Base-by-base conservation (phyloP, 2,888 invertebrate species). In the Ypsolopha scabrella region DNA sequence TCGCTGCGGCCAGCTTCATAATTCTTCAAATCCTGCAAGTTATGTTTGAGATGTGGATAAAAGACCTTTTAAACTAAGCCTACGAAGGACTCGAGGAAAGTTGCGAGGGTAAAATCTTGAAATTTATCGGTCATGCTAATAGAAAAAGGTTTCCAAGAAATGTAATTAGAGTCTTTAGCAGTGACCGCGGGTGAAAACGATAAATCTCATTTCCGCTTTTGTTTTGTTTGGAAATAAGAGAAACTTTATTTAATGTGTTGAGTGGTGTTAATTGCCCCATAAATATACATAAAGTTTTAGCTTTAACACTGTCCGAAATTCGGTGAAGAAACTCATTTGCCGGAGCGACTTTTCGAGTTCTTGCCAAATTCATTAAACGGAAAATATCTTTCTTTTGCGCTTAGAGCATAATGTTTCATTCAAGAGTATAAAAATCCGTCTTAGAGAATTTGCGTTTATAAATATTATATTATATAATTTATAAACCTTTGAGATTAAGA, bases 1-100 rank as follows among this genome's bases (percentile, higher is more conserved):
- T 62, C 61, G 53, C 63, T 55, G 65, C 65, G 54, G 52, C 55
- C 62, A 67, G 64, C 70, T 70, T 70, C 64, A 71, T 73, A 72
- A 71, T 69, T 69, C 59, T 61, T 59, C 63, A 63, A 66, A 68
- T 62, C 63, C 66, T 70, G 70, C 63, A 62, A 70, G 67, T 70
- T 69, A 72, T 71, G 63, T 65, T 68, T 67, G 60, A 61, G 61
- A 63, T 66, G 64, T 54, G 54, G 58, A 61, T 63, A 11, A 61
- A 57, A 60, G 64, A 63, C 49, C 52, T 24, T 24, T 24, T 24
- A 24, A 3, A 24, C 24, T 24, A 24, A 24, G 24, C 24, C 24
- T 24, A 24, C 4, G 24, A 24, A 3, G 24, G 4, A 24, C 4
- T 24, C 2, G 24, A 24, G 24, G 24, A 24, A 24, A 24, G 24